Percentiles rank a stretch among this genome's conserved stretches.
These are phyloP conservation scores for Lucinisca nassula DNA, from an alignment of 2,888 invertebrate species.

Conservation along the genomic window DNA sequence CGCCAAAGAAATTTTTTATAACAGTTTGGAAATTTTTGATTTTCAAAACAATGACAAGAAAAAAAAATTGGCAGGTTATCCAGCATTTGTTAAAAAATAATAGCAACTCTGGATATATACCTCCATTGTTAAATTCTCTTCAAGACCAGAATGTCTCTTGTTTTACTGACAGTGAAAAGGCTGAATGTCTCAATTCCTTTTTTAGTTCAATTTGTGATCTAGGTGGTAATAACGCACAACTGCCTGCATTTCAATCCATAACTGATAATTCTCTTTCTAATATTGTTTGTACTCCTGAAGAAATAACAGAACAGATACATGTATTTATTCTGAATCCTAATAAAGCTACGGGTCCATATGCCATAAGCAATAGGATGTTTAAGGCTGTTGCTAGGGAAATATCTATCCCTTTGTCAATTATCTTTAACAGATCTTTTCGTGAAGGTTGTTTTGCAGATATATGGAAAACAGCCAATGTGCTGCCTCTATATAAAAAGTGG, in stretches of 20 bases:
- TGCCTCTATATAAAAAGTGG: background rate
- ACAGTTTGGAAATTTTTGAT: background rate
- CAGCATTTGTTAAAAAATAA: background rate
- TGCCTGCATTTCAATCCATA: background rate
- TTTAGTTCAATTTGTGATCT: background rate
- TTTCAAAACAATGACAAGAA: background rate
- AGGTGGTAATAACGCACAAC: background rate
- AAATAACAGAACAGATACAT: background rate
- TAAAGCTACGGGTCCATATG: slow-evolving; percentile 15
- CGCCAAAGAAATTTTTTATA: background rate
- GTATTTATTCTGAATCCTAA: background rate
- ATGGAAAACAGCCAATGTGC: background rate
- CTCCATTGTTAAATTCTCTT: no score
- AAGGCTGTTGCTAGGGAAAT: background rate
- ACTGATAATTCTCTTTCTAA: background rate
- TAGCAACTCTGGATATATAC: background rate
- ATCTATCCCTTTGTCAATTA: background rate
- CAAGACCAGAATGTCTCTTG: background rate
- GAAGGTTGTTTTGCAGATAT: background rate
- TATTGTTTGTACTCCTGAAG: background rate
- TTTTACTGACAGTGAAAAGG: background rate
- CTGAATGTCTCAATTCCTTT: background rate
- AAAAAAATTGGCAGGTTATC: background rate
- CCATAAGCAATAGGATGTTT: slow-evolving; percentile 18
- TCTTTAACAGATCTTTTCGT: background rate